phyloP scores from a whole-genome alignment of 2,113 vertebrate genomes.

The Spilogale gracilis region DNA sequence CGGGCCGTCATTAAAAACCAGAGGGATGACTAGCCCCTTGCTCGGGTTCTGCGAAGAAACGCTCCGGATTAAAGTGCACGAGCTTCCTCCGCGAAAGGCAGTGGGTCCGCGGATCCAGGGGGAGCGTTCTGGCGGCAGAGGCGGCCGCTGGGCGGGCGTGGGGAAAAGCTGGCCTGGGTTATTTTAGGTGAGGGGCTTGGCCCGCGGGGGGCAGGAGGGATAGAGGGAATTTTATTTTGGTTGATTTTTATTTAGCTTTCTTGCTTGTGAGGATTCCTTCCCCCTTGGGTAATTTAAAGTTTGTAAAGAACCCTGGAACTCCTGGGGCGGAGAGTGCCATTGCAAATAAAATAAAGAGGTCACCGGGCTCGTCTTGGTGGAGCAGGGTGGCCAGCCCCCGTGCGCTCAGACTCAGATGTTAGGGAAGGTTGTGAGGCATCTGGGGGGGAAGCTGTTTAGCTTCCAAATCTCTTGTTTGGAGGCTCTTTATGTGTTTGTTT shows the following conservation, averaged over 20 bases:
- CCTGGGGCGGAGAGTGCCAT: neutral
- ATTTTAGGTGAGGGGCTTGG: conserved; percentile 49
- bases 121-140: neutral
- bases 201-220: conserved; percentile 1
- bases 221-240: conserved; percentile 61
- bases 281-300: conserved; percentile 77
- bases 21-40: neutral
- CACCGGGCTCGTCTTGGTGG: neutral
- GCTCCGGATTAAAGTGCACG: neutral
- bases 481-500: neutral
- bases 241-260: conserved; percentile 65
- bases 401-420: neutral
- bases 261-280: conserved; percentile 48
- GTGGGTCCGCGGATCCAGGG: rapidly evolving
- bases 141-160: neutral
- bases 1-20: neutral
- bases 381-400: rapidly evolving
- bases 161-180: neutral
- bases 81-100: neutral
- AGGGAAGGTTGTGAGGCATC: neutral
- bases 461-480: neutral
- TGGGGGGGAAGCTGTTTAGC: neutral
- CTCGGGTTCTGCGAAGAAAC: neutral
- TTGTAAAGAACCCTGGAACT: conserved; percentile 60
- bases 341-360: conserved; percentile 48